Evolutionary conservation across 2,797 vertebrate genomes (phyloP).

Genomic region (Lithobates sylvaticus): DNA sequence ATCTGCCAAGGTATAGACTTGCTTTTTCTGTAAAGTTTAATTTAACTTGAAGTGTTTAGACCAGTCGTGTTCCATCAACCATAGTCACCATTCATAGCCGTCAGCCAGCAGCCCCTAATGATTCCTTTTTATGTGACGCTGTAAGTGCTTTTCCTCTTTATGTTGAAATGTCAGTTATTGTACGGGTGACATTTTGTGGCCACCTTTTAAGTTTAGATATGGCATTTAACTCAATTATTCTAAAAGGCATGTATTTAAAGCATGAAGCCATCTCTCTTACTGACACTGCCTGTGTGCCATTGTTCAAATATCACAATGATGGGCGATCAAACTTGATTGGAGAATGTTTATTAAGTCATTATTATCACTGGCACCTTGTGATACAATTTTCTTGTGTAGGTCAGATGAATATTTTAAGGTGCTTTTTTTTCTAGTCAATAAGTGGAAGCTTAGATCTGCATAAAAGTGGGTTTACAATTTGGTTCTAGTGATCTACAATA

Average conservation of each 20-base stretch:
- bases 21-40: constrained; percentile 17
- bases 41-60: constrained; percentile 16
- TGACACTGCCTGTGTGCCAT: constrained; percentile 10
- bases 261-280: constrained; percentile 29
- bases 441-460: not conserved
- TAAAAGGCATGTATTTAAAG: constrained; percentile 40
- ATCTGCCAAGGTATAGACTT: not conserved
- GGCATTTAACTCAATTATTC: constrained; percentile 57
- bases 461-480: not conserved
- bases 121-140: constrained; percentile 46
- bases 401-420: not conserved
- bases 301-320: constrained; percentile 54
- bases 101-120: constrained; percentile 33
- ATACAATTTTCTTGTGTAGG: not conserved
- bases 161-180: constrained; percentile 58
- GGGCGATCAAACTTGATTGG: constrained; percentile 13
- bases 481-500: not conserved
- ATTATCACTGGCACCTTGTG: not conserved
- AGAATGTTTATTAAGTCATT: constrained; percentile 35
- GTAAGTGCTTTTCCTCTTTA: constrained; percentile 41
- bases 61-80: constrained; percentile 4
- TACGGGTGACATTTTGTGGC: constrained; percentile 49
- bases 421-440: not conserved
- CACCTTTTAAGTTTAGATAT: constrained; percentile 54
- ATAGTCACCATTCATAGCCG: not conserved